Conservation (phyloP, 2,888 invertebrate species). For the Tortricodes alternella region DNA sequence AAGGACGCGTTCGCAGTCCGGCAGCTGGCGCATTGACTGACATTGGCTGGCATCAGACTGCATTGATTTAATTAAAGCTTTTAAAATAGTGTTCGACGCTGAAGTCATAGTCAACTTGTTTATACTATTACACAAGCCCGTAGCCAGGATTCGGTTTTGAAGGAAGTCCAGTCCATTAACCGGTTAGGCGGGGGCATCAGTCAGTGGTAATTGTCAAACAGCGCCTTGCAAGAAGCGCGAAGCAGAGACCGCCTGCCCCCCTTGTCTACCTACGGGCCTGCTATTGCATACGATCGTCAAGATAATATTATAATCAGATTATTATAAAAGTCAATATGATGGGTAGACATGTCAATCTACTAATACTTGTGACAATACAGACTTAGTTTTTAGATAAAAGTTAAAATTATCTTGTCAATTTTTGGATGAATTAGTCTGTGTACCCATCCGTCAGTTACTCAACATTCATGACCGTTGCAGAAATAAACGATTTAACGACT, state of each 20-base stretch:
- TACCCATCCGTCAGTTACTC: too few species aligned
- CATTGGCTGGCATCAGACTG: neutral
- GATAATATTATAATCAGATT: slow-evolving; percentile 3
- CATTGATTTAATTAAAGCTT: slow-evolving; percentile 23
- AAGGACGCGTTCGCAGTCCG: neutral
- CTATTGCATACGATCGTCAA: slow-evolving; percentile 5
- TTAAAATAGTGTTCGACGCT: slow-evolving; percentile 5
- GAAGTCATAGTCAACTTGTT: slow-evolving; percentile 5
- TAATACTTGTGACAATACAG: neutral
- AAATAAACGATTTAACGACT: slow-evolving; percentile 21
- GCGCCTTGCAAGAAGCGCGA: too few species aligned
- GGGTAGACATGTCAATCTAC: neutral
- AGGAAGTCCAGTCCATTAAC: too few species aligned
- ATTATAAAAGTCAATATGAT: slow-evolving; percentile 4
- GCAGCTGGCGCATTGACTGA: neutral
- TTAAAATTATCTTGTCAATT: neutral
- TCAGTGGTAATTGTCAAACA: too few species aligned
- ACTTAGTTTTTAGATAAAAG: neutral
- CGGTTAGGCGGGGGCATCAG: too few species aligned
- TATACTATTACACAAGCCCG: too few species aligned
- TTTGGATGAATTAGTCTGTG: too few species aligned
- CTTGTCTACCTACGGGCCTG: too few species aligned
- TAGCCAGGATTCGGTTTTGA: too few species aligned
- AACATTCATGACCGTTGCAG: slow-evolving; percentile 15
- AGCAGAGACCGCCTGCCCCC: too few species aligned